phyloP scores from a whole-genome alignment of 2,113 vertebrate genomes.

The human (Homo sapiens) region DNA sequence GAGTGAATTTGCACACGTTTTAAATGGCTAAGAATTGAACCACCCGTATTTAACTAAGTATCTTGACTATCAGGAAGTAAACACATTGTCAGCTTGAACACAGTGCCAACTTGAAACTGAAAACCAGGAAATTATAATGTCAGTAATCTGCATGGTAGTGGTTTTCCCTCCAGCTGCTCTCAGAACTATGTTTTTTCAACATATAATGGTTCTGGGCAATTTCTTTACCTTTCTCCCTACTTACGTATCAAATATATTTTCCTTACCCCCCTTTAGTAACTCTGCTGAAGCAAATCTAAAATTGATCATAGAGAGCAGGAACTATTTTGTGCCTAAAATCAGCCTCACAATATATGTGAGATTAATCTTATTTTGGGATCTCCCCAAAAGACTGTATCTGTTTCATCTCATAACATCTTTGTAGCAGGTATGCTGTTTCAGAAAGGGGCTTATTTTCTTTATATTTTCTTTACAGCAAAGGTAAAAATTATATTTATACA shows the following conservation, averaged over 20 bases:
- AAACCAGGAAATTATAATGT: not conserved
- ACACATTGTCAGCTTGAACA: not conserved
- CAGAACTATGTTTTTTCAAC: not conserved
- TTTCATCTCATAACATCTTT: not conserved
- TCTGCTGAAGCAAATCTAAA: constrained; percentile 20
- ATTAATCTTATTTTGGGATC: not conserved
- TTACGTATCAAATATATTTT: not conserved
- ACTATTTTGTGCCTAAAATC: constrained; percentile 30
- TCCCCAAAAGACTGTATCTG: not conserved
- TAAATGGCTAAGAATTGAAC: not conserved
- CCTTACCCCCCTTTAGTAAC: not conserved
- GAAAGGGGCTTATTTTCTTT: not conserved
- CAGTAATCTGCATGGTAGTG: not conserved
- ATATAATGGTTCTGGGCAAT: not conserved
- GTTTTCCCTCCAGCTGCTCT: not conserved
- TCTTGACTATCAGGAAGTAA: not conserved
- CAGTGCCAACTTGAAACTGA: not conserved
- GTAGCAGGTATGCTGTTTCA: not conserved
- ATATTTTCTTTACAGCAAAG: not conserved
- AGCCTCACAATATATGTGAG: not conserved
- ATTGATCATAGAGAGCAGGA: not conserved
- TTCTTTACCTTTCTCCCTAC: not conserved
- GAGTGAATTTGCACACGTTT: not conserved
- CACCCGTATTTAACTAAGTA: not conserved
- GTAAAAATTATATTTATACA: not conserved